phyloP scores from a whole-genome alignment of 2,113 vertebrate genomes.

The Cyanistes caeruleus region DNA sequence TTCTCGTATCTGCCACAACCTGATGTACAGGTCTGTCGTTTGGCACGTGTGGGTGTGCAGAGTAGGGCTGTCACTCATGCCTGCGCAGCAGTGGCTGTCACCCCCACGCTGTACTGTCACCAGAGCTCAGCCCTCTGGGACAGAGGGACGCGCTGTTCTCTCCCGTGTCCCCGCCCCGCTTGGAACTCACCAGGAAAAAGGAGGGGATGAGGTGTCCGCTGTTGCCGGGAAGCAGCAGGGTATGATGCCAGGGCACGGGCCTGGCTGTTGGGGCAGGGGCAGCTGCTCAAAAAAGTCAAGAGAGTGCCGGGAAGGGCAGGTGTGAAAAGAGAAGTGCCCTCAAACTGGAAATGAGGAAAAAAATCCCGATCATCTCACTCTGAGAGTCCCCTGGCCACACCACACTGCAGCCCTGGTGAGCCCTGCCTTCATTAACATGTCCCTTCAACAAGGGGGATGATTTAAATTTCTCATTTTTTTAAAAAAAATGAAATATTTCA shows the following conservation, averaged over 20 bases:
- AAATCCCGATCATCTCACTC: background rate
- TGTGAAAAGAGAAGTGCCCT: background rate
- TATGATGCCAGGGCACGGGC: background rate
- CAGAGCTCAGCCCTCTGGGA: background rate
- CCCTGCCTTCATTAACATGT: accelerated
- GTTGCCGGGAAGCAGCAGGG: background rate
- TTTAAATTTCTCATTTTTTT: background rate
- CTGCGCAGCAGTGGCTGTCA: background rate
- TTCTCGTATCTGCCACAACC: background rate
- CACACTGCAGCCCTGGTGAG: background rate
- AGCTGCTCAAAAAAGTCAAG: background rate
- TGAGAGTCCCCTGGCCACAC: background rate
- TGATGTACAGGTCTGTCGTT: background rate
- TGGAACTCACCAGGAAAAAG: background rate
- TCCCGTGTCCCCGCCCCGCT: background rate
- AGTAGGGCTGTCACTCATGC: background rate
- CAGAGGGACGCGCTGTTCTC: background rate
- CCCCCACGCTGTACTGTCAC: background rate
- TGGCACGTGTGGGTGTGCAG: background rate
- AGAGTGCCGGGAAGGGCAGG: background rate
- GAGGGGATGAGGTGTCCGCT: background rate
- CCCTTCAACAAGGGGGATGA: background rate
- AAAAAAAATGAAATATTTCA: background rate
- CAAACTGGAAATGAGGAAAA: background rate
- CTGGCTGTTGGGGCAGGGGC: background rate